Base-by-base conservation (phyloP, 2,888 invertebrate species). In the Cantharis rufa region DNA sequence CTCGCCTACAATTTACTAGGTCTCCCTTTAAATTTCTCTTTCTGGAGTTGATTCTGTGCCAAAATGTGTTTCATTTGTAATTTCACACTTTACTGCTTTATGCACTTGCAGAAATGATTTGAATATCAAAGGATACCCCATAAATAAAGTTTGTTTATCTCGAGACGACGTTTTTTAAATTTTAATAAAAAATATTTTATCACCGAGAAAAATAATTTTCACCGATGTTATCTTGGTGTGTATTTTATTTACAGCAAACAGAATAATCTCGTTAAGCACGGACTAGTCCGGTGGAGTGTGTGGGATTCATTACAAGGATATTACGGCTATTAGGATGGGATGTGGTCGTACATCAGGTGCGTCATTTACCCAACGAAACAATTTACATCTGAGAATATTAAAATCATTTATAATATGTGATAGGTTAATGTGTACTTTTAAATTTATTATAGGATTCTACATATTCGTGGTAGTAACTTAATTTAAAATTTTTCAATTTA, bases 301-400 rank as follows among this genome's bases (percentile, higher is more conserved):
- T 73, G 70, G 75, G 78, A 75, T 78, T 78, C 78, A 78, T 78
- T 78, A 78, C 75, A 72, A 69, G 78, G 78, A 75, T 75, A 78
- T 78, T 78, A 78, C 72, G 48, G 78, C 73, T 73, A 74, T 77
- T 77, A 77, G 70, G 73, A 71, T 63, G 63, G 64, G 48, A 70
- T 71, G 69, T 62, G 63, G 70, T 15, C 68, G 68, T 77, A 71
- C 77, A 75, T 77, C 77, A 77, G 77, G 77, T 77, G 77, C 72
- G 16, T 72, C 63, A 69, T 77, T 77, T 74, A 63, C 71, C 21
- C 62, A 71, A 68, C 77, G 61, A 72, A 71, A 76, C 71, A 71
- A 74, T 70, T 68, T 77, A 74, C 74, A 74, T 74, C 71, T 18
- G 62, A 48, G 48, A 74, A 76, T 77, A 77, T 74, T 76, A 76